These are phyloP conservation scores for Ciconia nigra DNA, from an alignment of 2,797 vertebrate genomes.

Conservation along the genomic window DNA sequence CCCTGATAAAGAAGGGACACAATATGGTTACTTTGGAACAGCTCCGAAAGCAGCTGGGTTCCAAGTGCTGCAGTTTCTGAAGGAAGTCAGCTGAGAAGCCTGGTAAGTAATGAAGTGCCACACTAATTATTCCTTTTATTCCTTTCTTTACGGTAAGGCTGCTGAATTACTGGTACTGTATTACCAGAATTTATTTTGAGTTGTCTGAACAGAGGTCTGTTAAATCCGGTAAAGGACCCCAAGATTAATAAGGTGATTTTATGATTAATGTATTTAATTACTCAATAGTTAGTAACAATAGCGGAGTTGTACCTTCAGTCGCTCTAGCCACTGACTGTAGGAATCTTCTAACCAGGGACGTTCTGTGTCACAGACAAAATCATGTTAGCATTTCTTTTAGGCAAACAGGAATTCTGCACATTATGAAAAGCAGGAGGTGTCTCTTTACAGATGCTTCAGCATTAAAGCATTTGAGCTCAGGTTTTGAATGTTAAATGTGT, in stretches of 20 bases:
- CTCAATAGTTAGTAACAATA: not conserved
- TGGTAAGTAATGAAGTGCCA: not conserved
- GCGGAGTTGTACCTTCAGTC: constrained; percentile 82
- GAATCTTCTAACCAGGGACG: constrained; percentile 94
- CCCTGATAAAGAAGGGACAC: not conserved
- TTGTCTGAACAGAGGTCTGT: not conserved
- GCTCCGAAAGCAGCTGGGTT: not conserved
- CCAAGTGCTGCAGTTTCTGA: not conserved
- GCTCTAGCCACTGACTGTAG: constrained; percentile 87
- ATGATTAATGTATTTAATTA: no score
- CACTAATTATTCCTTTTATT: not conserved
- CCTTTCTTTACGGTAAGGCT: not conserved
- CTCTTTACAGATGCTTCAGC: not conserved
- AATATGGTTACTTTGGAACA: not conserved
- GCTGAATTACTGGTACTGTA: not conserved
- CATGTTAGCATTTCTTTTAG: not conserved
- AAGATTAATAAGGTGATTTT: not conserved
- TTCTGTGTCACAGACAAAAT: constrained; percentile 72
- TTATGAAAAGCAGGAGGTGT: not conserved
- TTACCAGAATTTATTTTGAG: not conserved
- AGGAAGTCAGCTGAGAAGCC: not conserved
- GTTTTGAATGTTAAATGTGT: not conserved
- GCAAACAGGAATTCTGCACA: not conserved
- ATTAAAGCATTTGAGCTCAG: not conserved
- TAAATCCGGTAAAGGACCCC: not conserved